These are phyloP conservation scores for Tipula helvola DNA, from an alignment of 2,888 invertebrate species.

Conservation along the genomic window DNA sequence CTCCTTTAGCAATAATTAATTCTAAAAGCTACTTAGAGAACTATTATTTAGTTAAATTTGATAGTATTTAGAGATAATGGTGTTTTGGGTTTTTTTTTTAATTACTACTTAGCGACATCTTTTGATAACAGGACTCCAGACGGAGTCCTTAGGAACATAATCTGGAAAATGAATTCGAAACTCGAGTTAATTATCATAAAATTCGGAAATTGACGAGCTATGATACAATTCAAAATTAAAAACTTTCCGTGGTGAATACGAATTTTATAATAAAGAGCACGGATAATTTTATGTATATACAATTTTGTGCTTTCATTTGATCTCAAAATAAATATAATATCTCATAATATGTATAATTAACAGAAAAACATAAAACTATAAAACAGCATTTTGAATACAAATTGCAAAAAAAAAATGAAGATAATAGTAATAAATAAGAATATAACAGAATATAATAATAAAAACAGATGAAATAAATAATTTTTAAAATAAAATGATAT, in stretches of 20 bases:
- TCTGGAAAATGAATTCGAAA: not conserved
- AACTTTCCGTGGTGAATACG: not conserved
- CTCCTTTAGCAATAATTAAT: not conserved
- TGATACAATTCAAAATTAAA: not conserved
- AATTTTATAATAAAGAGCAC: not conserved
- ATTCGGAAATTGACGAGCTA: not conserved
- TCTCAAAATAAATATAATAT: not conserved
- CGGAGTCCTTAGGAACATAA: not conserved
- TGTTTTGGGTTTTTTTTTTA: not conserved
- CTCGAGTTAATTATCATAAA: not conserved
- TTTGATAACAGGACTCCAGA: not conserved
- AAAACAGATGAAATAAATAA: not conserved
- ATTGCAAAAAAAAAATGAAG: not conserved
- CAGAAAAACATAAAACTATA: not conserved
- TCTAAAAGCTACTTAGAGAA: not conserved
- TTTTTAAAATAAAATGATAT: not conserved
- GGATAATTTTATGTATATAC: not conserved
- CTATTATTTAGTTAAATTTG: not conserved
- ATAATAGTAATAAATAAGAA: not conserved
- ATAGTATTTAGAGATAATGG: not conserved
- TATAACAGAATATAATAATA: not conserved
- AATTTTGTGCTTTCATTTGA: not conserved
- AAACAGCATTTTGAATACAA: not conserved
- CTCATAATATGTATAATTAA: not conserved
- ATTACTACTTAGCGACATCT: not conserved